Conservation (phyloP, 2,113 vertebrate genomes). For the Clarias magur region DNA sequence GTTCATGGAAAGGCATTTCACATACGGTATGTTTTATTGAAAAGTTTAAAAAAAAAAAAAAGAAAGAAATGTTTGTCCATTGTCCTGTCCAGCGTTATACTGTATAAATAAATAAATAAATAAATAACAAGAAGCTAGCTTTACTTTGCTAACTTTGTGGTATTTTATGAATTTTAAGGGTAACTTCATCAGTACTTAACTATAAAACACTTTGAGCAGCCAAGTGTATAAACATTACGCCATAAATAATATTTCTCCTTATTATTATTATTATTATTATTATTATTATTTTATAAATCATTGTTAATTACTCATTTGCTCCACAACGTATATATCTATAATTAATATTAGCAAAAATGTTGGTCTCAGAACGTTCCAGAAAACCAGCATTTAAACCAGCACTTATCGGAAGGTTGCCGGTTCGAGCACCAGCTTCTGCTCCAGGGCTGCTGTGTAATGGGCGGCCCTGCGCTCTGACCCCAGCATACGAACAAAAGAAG, state of each 20-base stretch:
- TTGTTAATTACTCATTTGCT: neutral
- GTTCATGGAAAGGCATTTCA: neutral
- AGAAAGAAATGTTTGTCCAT: neutral
- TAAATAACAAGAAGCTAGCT: too few relatives aligned
- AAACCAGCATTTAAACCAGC: neutral
- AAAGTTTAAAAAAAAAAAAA: neutral
- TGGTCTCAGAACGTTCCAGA: neutral
- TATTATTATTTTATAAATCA: neutral
- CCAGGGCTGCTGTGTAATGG: too few relatives aligned
- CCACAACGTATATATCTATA: neutral
- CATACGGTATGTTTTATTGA: neutral
- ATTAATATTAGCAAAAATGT: neutral
- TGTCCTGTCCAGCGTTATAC: neutral
- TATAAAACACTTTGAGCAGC: neutral
- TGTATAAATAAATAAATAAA: too few relatives aligned
- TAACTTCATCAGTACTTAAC: neutral
- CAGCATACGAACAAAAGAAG: too few relatives aligned
- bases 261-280: too few relatives aligned
- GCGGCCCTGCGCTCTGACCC: too few relatives aligned
- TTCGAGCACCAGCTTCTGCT: too few relatives aligned
- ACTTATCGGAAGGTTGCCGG: too few relatives aligned
- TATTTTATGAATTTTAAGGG: too few relatives aligned
- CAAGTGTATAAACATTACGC: neutral
- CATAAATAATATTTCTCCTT: neutral
- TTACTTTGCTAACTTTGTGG: too few relatives aligned